Conservation (phyloP, 92 coral and sea anemone species). For the Parazoanthus swiftii region DNA sequence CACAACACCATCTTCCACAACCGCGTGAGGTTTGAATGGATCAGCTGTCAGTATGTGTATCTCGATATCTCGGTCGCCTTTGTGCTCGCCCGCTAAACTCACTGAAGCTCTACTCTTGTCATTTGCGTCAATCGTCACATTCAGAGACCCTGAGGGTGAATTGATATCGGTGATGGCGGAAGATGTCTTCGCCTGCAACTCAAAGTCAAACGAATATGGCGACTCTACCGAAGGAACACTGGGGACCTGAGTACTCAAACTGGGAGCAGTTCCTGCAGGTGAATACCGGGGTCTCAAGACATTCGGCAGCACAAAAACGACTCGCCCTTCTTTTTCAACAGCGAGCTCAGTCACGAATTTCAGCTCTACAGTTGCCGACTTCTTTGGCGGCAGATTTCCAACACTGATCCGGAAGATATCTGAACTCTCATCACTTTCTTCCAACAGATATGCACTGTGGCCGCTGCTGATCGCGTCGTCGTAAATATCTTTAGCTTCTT, state of each 20-base stretch:
- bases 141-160: slow-evolving; percentile 69
- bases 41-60: slow-evolving; percentile 57
- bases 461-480: slow-evolving; percentile 87
- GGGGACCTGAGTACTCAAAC: slow-evolving; percentile 55
- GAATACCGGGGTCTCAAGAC: slow-evolving; percentile 85
- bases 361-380: slow-evolving; percentile 69
- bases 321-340: slow-evolving; percentile 76
- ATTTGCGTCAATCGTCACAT: slow-evolving; percentile 46
- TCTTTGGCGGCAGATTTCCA: slow-evolving; percentile 89
- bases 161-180: slow-evolving; percentile 68
- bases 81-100: slow-evolving; percentile 54
- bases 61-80: slow-evolving; percentile 59
- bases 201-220: slow-evolving; percentile 72
- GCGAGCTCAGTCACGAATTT: slow-evolving; percentile 81
- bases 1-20: slow-evolving; percentile 70
- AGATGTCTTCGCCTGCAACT: slow-evolving; percentile 66
- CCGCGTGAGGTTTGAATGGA: slow-evolving; percentile 65
- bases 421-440: slow-evolving; percentile 86
- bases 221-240: slow-evolving; percentile 58
- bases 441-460: slow-evolving; percentile 74
- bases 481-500: slow-evolving; percentile 80
- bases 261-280: slow-evolving; percentile 56
- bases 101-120: slow-evolving; percentile 56
- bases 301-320: slow-evolving; percentile 79
- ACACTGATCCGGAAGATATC: slow-evolving; percentile 82